phyloP scores from a whole-genome alignment of 2,113 vertebrate genomes.

The Camelus dromedarius region DNA sequence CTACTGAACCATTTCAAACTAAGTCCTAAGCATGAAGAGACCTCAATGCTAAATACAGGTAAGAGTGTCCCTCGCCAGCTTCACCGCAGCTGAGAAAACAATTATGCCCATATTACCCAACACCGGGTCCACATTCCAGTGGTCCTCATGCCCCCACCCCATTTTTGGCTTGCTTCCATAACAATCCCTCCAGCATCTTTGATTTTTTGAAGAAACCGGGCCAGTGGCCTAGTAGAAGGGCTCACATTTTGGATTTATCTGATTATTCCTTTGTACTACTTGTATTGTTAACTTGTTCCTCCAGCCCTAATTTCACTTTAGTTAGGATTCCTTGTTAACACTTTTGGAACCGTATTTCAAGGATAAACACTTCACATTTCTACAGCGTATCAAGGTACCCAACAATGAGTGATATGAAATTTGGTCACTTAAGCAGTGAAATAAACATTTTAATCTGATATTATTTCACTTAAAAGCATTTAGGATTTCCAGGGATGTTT shows the following conservation, averaged over 20 bases:
- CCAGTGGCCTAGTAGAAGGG: neutral
- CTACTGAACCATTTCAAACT: neutral
- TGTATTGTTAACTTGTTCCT: neutral
- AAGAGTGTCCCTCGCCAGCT: neutral
- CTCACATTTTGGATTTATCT: neutral
- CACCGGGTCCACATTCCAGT: neutral
- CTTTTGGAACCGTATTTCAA: neutral
- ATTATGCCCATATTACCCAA: neutral
- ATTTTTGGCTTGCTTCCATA: neutral
- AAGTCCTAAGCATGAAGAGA: neutral
- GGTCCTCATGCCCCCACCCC: neutral
- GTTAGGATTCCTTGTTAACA: neutral
- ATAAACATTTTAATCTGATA: neutral
- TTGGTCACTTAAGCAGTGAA: neutral
- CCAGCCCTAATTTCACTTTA: neutral
- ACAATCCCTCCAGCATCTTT: neutral
- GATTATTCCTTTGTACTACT: neutral
- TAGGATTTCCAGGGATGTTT: neutral
- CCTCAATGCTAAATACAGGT: neutral
- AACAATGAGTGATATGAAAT: neutral
- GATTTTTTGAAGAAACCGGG: neutral
- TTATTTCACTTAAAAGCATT: neutral
- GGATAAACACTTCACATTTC: neutral
- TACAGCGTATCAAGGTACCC: neutral
- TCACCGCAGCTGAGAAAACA: neutral